Evolutionary conservation across 2,888 invertebrate species (phyloP).

Genomic region (Dyspetes luteomarginatus): DNA sequence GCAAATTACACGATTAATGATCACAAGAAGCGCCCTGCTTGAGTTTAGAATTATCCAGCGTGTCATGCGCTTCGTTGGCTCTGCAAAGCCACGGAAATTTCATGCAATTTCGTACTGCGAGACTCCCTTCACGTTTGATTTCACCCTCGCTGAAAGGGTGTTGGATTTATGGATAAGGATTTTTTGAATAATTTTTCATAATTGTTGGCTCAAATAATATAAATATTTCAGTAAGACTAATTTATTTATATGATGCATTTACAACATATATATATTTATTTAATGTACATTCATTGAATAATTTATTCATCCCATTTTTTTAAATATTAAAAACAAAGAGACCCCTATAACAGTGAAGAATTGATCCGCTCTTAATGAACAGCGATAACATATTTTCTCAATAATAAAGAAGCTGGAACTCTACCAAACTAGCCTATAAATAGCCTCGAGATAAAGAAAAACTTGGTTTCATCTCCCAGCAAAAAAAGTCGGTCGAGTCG

Average conservation of each 20-base stretch:
- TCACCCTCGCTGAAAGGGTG: neutral
- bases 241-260: no score
- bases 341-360: neutral
- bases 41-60: constrained; percentile 52
- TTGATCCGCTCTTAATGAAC: neutral
- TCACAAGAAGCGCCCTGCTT: constrained; percentile 36
- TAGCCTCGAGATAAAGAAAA: constrained; percentile 13
- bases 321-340: no score
- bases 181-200: constrained; percentile 23
- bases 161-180: neutral
- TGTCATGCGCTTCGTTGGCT: constrained; percentile 38
- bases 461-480: neutral
- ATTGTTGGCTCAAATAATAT: neutral
- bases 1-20: constrained; percentile 75
- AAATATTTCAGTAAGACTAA: neutral
- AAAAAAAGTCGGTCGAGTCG: neutral
- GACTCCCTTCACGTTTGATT: constrained; percentile 58
- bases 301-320: no score
- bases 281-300: no score
- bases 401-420: constrained; percentile 3
- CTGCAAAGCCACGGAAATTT: constrained; percentile 27
- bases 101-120: constrained; percentile 23
- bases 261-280: no score
- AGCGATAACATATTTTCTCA: constrained; percentile 3
- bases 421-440: neutral